Evolutionary conservation across 2,797 vertebrate genomes (phyloP).

Genomic region (Aulostomus chinensis): DNA sequence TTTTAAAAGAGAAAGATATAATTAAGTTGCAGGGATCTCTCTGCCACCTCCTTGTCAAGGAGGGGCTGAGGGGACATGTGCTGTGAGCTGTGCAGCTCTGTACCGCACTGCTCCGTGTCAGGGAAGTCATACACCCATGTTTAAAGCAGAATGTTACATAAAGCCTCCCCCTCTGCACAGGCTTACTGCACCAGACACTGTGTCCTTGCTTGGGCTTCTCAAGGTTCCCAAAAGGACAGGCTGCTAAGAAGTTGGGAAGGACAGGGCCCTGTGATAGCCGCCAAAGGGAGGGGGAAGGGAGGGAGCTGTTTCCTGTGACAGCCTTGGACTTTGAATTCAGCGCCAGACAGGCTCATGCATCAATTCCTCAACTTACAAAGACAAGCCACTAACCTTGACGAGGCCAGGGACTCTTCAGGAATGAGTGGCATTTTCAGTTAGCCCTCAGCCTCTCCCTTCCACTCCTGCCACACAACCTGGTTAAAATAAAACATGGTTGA

Average conservation of each 20-base stretch:
- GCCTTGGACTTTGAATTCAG: constrained; percentile 85
- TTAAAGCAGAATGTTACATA: constrained; percentile 80
- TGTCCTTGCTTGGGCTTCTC: constrained; percentile 82
- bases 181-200: constrained; percentile 81
- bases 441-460: constrained; percentile 58
- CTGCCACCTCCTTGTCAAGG: constrained; percentile 28
- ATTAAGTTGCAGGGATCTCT: constrained; percentile 78
- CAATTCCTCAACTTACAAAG: constrained; percentile 84
- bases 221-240: constrained; percentile 85
- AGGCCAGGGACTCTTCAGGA: constrained; percentile 78
- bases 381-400: constrained; percentile 82
- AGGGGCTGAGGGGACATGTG: constrained; percentile 51
- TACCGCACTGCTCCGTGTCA: constrained; percentile 70
- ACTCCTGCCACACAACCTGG: constrained; percentile 69
- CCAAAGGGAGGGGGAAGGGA: constrained; percentile 39
- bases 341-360: constrained; percentile 84
- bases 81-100: constrained; percentile 57
- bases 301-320: constrained; percentile 66
- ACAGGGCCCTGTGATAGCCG: constrained; percentile 78
- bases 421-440: constrained; percentile 84
- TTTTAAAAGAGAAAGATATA: constrained; percentile 82
- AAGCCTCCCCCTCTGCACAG: constrained; percentile 76
- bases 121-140: constrained; percentile 75
- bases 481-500: constrained; percentile 76
- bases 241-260: constrained; percentile 84